Evolutionary conservation across 2,888 invertebrate genomes (phyloP).

Genomic region (Coleophora deauratella): DNA sequence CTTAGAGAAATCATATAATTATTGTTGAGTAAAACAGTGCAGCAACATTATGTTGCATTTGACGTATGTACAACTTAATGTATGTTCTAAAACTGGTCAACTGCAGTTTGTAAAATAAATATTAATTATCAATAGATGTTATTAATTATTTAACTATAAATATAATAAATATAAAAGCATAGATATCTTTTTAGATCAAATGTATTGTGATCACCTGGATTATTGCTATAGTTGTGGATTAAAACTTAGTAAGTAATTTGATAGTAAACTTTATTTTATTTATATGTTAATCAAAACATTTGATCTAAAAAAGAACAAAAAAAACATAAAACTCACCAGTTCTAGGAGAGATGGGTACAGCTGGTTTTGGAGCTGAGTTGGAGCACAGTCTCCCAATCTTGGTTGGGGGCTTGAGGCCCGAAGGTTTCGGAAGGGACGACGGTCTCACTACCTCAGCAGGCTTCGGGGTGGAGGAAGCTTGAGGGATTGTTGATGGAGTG

Average conservation of each 20-base stretch:
- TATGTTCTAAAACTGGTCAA: conserved; percentile 31
- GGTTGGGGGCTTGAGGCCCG: conserved; percentile 77
- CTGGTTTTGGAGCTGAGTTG: conserved; percentile 77
- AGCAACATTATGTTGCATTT: background rate
- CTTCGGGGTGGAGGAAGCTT: conserved; percentile 32
- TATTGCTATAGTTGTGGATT: too few relatives aligned
- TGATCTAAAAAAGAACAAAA: too few relatives aligned
- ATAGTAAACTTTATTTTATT: too few relatives aligned
- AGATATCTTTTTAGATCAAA: too few relatives aligned
- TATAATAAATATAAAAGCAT: background rate
- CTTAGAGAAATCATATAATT: too few relatives aligned
- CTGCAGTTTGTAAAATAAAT: conserved; percentile 47
- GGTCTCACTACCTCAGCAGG: conserved; percentile 45
- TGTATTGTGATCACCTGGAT: too few relatives aligned
- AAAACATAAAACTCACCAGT: conserved; percentile 47
- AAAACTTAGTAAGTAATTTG: too few relatives aligned
- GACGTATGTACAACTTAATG: background rate
- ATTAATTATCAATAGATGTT: background rate
- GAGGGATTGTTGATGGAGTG: conserved; percentile 32
- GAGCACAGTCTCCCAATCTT: conserved; percentile 80
- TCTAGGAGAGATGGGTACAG: conserved; percentile 76
- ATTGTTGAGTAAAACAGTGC: background rate
- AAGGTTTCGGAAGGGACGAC: conserved; percentile 67
- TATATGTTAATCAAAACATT: too few relatives aligned
- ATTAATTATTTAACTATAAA: background rate